Percentiles rank a stretch among this genome's conserved stretches.
Conservation (phyloP, 2,113 vertebrate genomes). For the Megaceryle maxima region DNA sequence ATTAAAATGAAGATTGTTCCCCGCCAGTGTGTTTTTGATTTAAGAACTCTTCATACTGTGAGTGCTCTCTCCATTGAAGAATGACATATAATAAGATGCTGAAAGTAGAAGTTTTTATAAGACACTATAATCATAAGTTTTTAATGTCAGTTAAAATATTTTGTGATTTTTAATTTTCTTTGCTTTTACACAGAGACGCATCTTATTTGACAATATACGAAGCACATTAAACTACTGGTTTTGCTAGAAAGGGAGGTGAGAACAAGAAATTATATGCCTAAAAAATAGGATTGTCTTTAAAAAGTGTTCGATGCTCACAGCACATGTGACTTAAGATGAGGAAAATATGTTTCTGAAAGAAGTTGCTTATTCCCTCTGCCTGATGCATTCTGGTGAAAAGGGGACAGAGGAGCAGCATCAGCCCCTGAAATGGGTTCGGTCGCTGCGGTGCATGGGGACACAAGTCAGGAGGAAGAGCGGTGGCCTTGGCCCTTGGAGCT, state of each 20-base stretch:
- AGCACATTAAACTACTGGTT: background rate
- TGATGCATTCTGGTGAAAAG: background rate
- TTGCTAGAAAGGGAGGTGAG: background rate
- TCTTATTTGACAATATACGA: background rate
- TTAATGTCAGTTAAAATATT: background rate
- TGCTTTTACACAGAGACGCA: background rate
- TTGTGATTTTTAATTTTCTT: background rate
- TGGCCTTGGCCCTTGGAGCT: background rate
- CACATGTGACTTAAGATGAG: background rate
- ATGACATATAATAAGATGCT: constrained; percentile 21
- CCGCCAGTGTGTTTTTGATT: constrained; percentile 26
- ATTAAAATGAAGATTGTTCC: constrained; percentile 55
- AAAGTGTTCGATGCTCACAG: background rate
- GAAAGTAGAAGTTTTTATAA: constrained; percentile 33
- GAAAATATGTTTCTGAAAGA: background rate
- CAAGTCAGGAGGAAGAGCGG: fast-evolving
- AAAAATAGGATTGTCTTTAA: background rate
- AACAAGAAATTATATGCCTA: background rate
- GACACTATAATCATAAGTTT: background rate
- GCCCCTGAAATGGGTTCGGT: background rate
- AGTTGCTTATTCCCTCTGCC: background rate
- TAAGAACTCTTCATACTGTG: constrained; percentile 37
- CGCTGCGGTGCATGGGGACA: fast-evolving
- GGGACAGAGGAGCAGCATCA: background rate
- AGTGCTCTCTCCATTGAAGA: constrained; percentile 10